Evolutionary conservation across 2,113 vertebrate genomes (phyloP), one percentile per base, ranked within the genome.

Genomic region (Stigmatopora nigra): DNA sequence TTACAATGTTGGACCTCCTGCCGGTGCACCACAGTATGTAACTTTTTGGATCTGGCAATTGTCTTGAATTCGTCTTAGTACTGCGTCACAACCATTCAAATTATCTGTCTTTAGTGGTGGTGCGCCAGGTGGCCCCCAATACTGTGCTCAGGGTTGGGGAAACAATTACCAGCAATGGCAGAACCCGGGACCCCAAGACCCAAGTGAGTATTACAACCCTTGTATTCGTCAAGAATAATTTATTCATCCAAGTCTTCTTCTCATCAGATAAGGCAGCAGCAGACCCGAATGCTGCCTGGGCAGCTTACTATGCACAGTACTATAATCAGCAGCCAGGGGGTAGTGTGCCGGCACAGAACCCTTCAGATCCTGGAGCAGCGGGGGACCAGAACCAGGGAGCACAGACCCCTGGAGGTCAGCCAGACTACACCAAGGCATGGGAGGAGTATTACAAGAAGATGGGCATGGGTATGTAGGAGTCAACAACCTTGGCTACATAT

Each of bases 391-490:
- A 88, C 5, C 93, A 85, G 57, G 81, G 72, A n/a, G 75, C 83
- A 69, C 92, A 88, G 35, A 81, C 89, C 0, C 68, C 92, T 1
- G 86, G 91, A 0, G 91, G 91, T 8, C 94, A 96, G 79, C 94
- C 94, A 0, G 94, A 96, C 84, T 95, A 96, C 82, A 95, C 94
- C 1, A 96, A 96, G 84, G 94, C 94, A 22, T 96, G 94, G 94
- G 94, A 96, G 72, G 94, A 96, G 75, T 96, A 96, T 71, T 96
- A 96, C 75, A 96, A 95, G 61, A 96, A 96, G 79, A 93, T 96
- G 68, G 94, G 94, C 92, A 88, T 89, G 86, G 69, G 86, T 86
- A 70, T 73, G 38, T 61, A 7, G 44, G 11, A 41, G 13, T 49
- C 16, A 61, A 12, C 6, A 45, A 61, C 5, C 19, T 20, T 19